Conservation (phyloP, 2,888 invertebrate genomes). For the Drosophila tripunctata region DNA sequence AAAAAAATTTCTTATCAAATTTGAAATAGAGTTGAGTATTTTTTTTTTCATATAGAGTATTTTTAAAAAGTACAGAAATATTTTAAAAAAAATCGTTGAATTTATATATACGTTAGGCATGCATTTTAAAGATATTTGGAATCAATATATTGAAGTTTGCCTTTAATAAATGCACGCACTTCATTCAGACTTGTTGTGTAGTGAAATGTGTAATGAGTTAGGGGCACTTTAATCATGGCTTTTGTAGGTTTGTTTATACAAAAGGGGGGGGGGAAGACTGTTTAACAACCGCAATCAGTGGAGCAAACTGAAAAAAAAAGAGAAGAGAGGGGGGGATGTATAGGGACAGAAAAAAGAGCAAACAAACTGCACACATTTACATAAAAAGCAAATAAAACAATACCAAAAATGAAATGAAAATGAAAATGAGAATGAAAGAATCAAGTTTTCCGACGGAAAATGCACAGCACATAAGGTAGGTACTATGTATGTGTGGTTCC, state of each 20-base stretch:
- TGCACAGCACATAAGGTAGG: constrained; percentile 18
- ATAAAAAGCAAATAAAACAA: constrained; percentile 58
- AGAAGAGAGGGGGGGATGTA: too few relatives aligned
- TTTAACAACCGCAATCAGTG: constrained; percentile 18
- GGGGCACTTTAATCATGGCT: constrained; percentile 2
- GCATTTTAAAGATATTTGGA: too few relatives aligned
- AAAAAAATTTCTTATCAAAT: too few relatives aligned
- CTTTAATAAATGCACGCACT: too few relatives aligned
- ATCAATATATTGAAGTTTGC: too few relatives aligned
- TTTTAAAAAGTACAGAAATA: too few relatives aligned
- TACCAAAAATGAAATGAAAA: constrained; percentile 37
- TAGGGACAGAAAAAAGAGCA: constrained; percentile 11
- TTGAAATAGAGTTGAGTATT: too few relatives aligned
- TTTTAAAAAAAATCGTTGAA: too few relatives aligned
- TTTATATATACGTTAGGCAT: too few relatives aligned
- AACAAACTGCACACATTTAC: constrained; percentile 41
- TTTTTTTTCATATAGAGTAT: too few relatives aligned
- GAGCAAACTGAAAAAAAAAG: constrained; percentile 9
- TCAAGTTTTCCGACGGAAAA: constrained; percentile 39
- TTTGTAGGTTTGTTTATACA: background rate
- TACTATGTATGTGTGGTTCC: constrained; percentile 3
- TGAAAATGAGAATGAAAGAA: constrained; percentile 25
- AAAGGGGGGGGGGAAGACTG: constrained; percentile 17
- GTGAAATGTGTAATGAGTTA: too few relatives aligned
- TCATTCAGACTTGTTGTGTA: too few relatives aligned